phyloP scores from a whole-genome alignment of 2,113 vertebrate species.

The Actenoides lindsayi region DNA sequence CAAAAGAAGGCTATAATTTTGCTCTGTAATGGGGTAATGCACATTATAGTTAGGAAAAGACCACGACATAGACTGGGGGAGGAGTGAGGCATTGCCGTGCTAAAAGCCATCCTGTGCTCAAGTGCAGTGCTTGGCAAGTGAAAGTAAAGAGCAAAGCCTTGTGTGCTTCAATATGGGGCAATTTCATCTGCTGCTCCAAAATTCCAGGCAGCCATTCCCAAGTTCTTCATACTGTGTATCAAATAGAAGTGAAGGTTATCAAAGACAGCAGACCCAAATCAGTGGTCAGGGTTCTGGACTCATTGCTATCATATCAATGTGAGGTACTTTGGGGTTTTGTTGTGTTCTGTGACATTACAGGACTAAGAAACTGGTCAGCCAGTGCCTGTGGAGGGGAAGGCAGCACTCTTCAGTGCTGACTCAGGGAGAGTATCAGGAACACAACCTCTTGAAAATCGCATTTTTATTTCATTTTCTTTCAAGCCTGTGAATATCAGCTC shows the following conservation, averaged over 20 bases:
- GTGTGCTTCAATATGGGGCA: not conserved
- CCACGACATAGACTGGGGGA: not conserved
- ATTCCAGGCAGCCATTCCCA: not conserved
- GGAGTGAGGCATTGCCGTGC: not conserved
- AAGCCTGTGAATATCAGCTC: fast-evolving
- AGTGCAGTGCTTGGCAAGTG: not conserved
- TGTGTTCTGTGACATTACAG: not conserved
- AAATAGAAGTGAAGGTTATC: not conserved
- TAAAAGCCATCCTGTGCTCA: not conserved
- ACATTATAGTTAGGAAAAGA: not conserved
- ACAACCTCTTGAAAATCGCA: not conserved
- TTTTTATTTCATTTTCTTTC: not conserved
- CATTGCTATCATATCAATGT: not conserved
- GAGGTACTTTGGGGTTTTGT: not conserved
- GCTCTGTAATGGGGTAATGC: not conserved
- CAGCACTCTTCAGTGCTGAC: not conserved
- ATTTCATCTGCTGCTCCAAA: not conserved
- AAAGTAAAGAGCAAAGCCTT: not conserved
- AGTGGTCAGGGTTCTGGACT: not conserved
- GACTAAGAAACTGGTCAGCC: fast-evolving
- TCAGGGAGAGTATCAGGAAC: not conserved
- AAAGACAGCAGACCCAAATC: not conserved
- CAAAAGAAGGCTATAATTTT: not conserved
- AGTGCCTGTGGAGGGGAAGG: fast-evolving
- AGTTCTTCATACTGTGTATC: not conserved